Conservation (phyloP, 2,888 invertebrate genomes). For the Diploptera punctata region DNA sequence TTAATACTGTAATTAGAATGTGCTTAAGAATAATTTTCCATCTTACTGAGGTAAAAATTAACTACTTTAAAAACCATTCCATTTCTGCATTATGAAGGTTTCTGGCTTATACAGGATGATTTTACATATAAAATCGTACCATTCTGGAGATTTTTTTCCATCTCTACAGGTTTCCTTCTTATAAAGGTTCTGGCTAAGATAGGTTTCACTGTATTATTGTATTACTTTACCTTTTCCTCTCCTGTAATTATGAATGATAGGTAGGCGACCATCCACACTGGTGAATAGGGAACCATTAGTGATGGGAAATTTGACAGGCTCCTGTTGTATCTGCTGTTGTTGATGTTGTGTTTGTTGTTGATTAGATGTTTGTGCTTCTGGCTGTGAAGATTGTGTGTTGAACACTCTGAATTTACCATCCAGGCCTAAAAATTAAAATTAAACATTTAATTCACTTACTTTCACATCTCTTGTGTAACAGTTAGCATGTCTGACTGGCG, state of each 20-base stretch:
- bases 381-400: conserved; percentile 32
- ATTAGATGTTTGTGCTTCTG: not conserved
- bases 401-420: conserved; percentile 67
- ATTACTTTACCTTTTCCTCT: conserved; percentile 55
- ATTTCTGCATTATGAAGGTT: no score
- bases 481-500: no score
- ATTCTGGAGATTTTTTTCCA: no score
- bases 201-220: no score
- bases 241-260: conserved; percentile 59
- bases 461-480: not conserved
- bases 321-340: conserved; percentile 52
- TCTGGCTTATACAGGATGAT: no score
- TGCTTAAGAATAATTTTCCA: no score
- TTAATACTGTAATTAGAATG: no score
- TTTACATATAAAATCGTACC: no score
- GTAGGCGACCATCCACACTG: conserved; percentile 61
- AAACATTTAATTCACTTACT: not conserved
- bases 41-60: no score
- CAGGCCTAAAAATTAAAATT: conserved; percentile 53
- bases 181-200: no score
- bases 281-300: conserved; percentile 61
- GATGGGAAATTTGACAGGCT: conserved; percentile 63
- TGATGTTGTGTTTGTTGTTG: conserved; percentile 48
- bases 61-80: no score
- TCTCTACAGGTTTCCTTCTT: no score